Percentiles rank a stretch among this genome's conserved stretches.
phyloP scores from a whole-genome alignment of 2,888 invertebrate species.

The Cryptocephalus moraei region DNA sequence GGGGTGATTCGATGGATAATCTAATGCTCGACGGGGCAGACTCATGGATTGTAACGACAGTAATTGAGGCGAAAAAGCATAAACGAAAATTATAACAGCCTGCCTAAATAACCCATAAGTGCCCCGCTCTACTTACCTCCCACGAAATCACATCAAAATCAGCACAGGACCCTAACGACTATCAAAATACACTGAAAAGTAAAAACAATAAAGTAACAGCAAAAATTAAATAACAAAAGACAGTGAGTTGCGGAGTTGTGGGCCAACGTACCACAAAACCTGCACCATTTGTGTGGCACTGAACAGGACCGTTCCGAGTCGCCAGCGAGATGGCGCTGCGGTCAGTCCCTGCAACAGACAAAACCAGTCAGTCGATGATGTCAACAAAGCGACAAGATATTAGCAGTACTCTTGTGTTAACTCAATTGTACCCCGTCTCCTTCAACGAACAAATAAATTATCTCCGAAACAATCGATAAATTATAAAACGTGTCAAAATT shows the following conservation, averaged over 20 bases:
- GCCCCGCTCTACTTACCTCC: no score
- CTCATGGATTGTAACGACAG: no score
- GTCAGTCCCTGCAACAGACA: constrained; percentile 42
- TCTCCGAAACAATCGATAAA: no score
- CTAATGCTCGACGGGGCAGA: no score
- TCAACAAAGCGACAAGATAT: no score
- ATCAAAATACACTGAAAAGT: constrained; percentile 9
- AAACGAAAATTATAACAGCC: no score
- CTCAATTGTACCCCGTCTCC: no score
- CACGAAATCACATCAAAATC: constrained; percentile 9
- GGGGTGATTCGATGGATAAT: neutral
- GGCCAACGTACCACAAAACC: constrained; percentile 40
- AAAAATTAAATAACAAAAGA: constrained; percentile 13
- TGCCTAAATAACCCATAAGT: no score
- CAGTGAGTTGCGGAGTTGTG: constrained; percentile 28
- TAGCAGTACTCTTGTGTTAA: no score
- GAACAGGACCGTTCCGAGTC: constrained; percentile 38
- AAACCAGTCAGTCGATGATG: constrained; percentile 27
- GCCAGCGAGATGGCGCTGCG: constrained; percentile 40
- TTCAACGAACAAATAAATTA: no score
- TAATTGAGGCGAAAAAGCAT: no score
- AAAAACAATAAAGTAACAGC: constrained; percentile 8
- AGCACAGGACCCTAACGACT: constrained; percentile 3
- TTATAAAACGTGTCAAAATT: no score
- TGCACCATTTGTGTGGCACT: constrained; percentile 32